Evolutionary conservation across 2,797 vertebrate species (phyloP).

Genomic region (Amniataba percoides): DNA sequence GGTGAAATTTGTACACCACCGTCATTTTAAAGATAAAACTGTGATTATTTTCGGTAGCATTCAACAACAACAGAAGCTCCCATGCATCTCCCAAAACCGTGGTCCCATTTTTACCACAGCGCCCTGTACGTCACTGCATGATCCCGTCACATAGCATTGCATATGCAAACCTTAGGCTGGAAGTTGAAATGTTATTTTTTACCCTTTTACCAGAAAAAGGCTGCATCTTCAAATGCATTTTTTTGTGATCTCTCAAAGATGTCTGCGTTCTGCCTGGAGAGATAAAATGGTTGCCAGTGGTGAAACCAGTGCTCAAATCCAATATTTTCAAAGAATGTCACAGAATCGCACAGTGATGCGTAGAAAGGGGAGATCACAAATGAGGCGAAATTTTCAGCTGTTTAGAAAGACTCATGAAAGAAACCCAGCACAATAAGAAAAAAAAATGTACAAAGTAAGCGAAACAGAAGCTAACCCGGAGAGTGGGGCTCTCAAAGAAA

Average conservation of each 20-base stretch:
- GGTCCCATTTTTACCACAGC: background rate
- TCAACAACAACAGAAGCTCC: constrained; percentile 39
- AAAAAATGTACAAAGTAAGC: background rate
- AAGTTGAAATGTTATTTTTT: background rate
- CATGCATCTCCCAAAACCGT: constrained; percentile 9
- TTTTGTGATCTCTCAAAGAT: constrained; percentile 27
- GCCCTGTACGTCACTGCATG: background rate
- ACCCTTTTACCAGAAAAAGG: constrained; percentile 10
- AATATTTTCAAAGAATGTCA: background rate
- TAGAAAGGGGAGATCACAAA: background rate
- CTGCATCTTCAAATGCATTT: constrained; percentile 29
- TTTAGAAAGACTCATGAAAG: constrained; percentile 12
- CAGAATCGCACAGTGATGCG: background rate
- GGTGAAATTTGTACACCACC: constrained; percentile 25
- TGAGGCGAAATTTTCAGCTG: background rate
- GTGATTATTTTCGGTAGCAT: constrained; percentile 17
- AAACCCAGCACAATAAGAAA: background rate
- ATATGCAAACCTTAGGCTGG: background rate
- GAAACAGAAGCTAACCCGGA: constrained; percentile 5
- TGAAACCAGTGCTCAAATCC: constrained; percentile 17
- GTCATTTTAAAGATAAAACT: constrained; percentile 27
- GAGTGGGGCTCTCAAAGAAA: constrained; percentile 21
- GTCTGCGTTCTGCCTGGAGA: constrained; percentile 1
- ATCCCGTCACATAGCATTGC: background rate
- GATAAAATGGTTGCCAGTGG: constrained; percentile 7